Evolutionary conservation across 2,888 invertebrate species (phyloP), one percentile per base, ranked within the genome.

Genomic region (Holacanthella duospinosa): DNA sequence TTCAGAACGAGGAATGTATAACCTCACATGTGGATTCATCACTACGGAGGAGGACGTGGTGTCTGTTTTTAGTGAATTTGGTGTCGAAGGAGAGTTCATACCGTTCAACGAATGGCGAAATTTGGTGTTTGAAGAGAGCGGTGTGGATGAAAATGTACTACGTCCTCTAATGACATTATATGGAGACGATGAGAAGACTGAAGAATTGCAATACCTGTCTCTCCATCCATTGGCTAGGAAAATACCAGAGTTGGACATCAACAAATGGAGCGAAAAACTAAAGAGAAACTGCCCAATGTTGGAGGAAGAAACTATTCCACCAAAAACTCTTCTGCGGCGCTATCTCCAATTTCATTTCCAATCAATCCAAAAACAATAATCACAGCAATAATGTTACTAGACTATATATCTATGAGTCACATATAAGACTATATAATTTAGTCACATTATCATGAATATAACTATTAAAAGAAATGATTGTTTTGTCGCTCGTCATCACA

Each of bases 1-100:
- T 1, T 60, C 62, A 1, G 63, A 64, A 48, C 27, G 56, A 2
- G 66, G 64, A 16, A 63, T 66, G 4, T 70, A 66, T 60, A 68
- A 70, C 56, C 59, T 70, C 25, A 67, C 68, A 3, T 68, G 29
- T 9, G 59, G 25, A 2, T 29, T 27, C 19, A 27, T 3, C n/a
- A 44, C 16, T 2, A 21, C 43, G 4, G 59, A 59, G 21, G 59
- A 59, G 2, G 25, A 21, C 12, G 9, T 59, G 2, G n/a, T 2
- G 44, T 25, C 43, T 6, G n/a, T 48, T 4, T n/a, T 25, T 6
- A 26, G 2, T 24, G 28, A 59, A 21, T 59, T 44, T 44, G 44
- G 36, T 25, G 21, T 21, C 6, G 55, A 55, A 3, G 21, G 25
- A 3, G 21, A 3, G 27, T 59, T 44, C 21, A 12, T 59, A 3